A percentile compares a stretch with the other conserved stretches of the same genome.
Conservation (phyloP, 2,888 invertebrate genomes). For the Cecidostiba fungosa region DNA sequence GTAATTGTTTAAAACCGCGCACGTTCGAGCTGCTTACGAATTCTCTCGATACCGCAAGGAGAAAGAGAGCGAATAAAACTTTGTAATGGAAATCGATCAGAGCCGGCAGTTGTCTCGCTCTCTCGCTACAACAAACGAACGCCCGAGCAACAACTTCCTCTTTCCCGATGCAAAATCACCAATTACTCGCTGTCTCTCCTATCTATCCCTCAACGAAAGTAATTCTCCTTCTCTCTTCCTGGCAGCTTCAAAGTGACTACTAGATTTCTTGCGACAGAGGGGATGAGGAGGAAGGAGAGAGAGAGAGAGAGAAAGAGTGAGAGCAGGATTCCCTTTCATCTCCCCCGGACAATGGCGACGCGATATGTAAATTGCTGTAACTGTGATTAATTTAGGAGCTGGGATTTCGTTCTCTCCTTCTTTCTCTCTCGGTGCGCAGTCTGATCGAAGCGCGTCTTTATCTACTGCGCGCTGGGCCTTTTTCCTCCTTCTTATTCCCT, state of each 20-base stretch:
- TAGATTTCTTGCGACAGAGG: conserved; percentile 49
- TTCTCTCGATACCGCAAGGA: conserved; percentile 20
- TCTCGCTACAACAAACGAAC: conserved; percentile 5
- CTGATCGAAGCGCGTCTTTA: conserved; percentile 57
- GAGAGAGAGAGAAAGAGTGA: not conserved
- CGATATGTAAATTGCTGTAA: conserved; percentile 74
- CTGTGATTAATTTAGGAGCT: conserved; percentile 72
- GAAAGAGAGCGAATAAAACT: conserved; percentile 32
- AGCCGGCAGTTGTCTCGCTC: not conserved
- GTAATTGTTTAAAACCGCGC: conserved; percentile 32
- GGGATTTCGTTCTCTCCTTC: conserved; percentile 34
- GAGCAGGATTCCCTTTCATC: conserved; percentile 56
- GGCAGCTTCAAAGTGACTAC: conserved; percentile 61
- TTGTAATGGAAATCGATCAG: conserved; percentile 58
- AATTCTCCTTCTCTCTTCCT: conserved; percentile 48
- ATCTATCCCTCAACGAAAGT: conserved; percentile 43
- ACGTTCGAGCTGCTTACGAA: conserved; percentile 6
- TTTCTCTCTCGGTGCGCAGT: not conserved
- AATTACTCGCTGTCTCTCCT: conserved; percentile 41
- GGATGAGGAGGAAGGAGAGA: conserved; percentile 9
- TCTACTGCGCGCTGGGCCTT: conserved; percentile 39
- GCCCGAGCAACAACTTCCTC: conserved; percentile 20
- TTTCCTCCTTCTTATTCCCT: conserved; percentile 12
- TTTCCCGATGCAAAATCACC: conserved; percentile 55
- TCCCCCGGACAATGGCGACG: conserved; percentile 62